Base-by-base conservation (phyloP, 2,888 invertebrate species). In the Aphodius sticticus region DNA sequence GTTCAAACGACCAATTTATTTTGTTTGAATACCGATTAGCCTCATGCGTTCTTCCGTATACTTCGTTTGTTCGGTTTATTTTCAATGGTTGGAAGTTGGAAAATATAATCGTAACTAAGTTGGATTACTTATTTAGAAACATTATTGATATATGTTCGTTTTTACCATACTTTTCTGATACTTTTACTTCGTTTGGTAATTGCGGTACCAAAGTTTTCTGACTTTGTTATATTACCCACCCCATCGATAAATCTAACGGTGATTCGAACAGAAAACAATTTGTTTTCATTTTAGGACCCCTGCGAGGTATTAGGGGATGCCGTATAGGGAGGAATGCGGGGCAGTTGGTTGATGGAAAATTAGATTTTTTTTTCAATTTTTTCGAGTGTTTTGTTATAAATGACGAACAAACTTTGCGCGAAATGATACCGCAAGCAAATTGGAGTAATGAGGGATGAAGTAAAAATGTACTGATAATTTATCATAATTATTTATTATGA, bases 251-350 rank as follows among this genome's bases (percentile, higher is more conserved):
- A 78, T 80, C 77, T 76, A 77, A 78, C 72, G 38, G 76, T 74
- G 77, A 74, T 72, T 72, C 82, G 82, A 83, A 83, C 81, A 83
- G 53, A 79, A 79, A 81, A 83, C 82, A 85, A 86, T 87, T 86
- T 86, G 86, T 87, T 87, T 86, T 84, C 87, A 86, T 87, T 87
- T 86, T 84, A 84, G 84, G 80, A 84, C 85, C 85, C 85, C 85
- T 83, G 80, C 84, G 85, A 81, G 81, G 84, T 83, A 81, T 82
- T 76, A 78, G 7, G 53, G 53, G 53, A 26, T 53, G 53, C 6
- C 12, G 53, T 53, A 53, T 53, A 5, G 53, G 53, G 53, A 53
- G 53, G 12, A 12, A 1, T 12, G 9, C 12, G 12, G 53, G 53
- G 53, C 9, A 9, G 53, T 3, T 53, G 53, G 6, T 3, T 0